phyloP scores from a whole-genome alignment of 2,797 vertebrate genomes.

The Microctenopoma stevenorrisi region DNA sequence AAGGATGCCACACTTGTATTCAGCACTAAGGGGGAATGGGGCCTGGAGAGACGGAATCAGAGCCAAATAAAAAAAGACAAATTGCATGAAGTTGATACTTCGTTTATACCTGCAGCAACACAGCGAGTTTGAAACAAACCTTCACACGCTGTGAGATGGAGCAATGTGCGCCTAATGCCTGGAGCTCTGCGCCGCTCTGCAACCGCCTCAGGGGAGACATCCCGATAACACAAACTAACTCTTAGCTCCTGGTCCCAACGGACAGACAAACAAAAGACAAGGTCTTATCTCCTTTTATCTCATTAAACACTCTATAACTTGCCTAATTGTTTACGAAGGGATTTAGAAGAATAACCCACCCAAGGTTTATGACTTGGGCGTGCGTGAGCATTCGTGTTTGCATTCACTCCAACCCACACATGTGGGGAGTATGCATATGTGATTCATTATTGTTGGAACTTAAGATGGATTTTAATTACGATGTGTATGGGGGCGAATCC shows the following conservation, averaged over 20 bases:
- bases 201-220: conserved; percentile 62
- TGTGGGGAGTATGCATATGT: conserved; percentile 39
- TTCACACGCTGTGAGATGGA: conserved; percentile 37
- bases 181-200: conserved; percentile 65
- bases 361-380: conserved; percentile 67
- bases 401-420: conserved; percentile 32
- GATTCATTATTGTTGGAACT: conserved; percentile 64
- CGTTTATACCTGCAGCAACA: conserved; percentile 49
- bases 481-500: conserved; percentile 58
- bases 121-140: conserved; percentile 48
- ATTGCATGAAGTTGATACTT: conserved; percentile 58
- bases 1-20: conserved; percentile 58
- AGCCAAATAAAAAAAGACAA: conserved; percentile 51
- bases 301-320: conserved; percentile 85
- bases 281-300: conserved; percentile 84
- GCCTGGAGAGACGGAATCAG: conserved; percentile 3
- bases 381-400: conserved; percentile 35
- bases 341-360: conserved; percentile 78
- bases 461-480: conserved; percentile 76
- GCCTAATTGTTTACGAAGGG: conserved; percentile 83
- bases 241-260: conserved; percentile 60
- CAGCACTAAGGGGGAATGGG: conserved; percentile 27
- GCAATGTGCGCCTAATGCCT: conserved; percentile 64
- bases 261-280: conserved; percentile 79
- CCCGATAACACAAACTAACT: conserved; percentile 73